Base-by-base conservation (phyloP, 1,140 invertebrate species). In the Eurytemora carolleeae region DNA sequence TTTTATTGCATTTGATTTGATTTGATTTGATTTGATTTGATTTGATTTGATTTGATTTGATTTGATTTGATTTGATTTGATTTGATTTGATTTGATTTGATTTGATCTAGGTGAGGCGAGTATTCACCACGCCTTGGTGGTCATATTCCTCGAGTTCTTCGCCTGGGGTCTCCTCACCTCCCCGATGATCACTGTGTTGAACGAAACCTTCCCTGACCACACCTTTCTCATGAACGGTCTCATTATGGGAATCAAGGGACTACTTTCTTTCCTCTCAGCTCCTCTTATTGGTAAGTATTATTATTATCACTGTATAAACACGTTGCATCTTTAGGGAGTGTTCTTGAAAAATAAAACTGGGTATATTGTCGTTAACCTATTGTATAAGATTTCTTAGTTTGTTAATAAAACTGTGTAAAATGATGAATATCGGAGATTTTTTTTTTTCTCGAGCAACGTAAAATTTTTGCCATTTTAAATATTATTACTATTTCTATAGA, bases 111-210 rank as follows among this genome's bases (percentile, higher is more conserved):
- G 88, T 64, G 85, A 91, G 70, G 88, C 94, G 58, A 92, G 86
- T 70, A 84, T 98, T 44, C 93, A 94, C 75, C 95, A 98, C 82
- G 95, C 94, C 55, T 76, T 98, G 70, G 84, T 98, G 67, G 90
- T 99, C 67, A 98, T 98, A 75, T 99, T 98, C 77, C 78, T 98
- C 72, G 95, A 99, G 77, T 98, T 98, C 77, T 99, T 99, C 76
- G 88, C 94, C 61, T 98, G 95, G 94, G 95, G 95, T 60, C 78
- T 99, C 64, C 79, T 99, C 54, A 98, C 93, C 52, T 91, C 94
- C 78, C 95, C 95, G 55, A 87, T 98, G 70, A 98, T 99, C 71
- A 84, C 86, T 66, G 94, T 87, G 66, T 75, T 98, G 65, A 95
- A 98, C 74, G 83, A 87, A 66, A 98, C 94, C 56, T 99, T 99